A percentile compares a stretch with the other conserved stretches of the same genome.
Evolutionary conservation across 2,888 invertebrate species (phyloP).

Genomic region (Apotomis capreana): DNA sequence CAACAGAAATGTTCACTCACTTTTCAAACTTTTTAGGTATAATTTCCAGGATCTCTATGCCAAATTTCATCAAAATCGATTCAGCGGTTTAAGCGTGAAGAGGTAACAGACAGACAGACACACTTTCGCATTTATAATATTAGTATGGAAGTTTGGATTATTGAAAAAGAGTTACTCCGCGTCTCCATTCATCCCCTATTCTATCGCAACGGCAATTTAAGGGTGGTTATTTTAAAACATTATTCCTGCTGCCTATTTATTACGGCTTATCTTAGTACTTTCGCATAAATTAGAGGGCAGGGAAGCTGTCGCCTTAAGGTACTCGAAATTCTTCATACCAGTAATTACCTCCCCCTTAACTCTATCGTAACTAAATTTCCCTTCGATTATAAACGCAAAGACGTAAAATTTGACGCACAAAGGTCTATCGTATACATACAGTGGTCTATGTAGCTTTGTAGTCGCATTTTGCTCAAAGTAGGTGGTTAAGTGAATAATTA

Average conservation of each 20-base stretch:
- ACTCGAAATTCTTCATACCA: constrained; percentile 38
- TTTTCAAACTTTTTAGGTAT: no score
- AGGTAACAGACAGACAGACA: no score
- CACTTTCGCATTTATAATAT: neutral
- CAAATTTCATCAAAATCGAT: no score
- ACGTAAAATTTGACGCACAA: constrained; percentile 8
- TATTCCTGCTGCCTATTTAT: constrained; percentile 65
- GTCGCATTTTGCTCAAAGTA: neutral
- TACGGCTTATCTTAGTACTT: constrained; percentile 59
- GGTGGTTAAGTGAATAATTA: no score
- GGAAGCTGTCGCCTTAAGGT: constrained; percentile 53
- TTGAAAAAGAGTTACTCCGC: no score
- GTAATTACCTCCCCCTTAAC: constrained; percentile 29
- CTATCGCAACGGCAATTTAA: constrained; percentile 56
- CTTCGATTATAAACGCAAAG: constrained; percentile 8
- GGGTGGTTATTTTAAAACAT: constrained; percentile 65
- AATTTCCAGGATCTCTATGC: no score
- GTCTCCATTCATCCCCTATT: constrained; percentile 45
- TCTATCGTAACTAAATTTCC: constrained; percentile 27
- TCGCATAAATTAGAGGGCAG: constrained; percentile 58
- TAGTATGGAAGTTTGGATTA: no score
- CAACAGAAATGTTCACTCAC: no score
- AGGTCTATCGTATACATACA: neutral
- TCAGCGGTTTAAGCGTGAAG: no score
- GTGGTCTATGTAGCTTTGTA: constrained; percentile 11